Percentiles rank a stretch among this genome's conserved stretches.
These are phyloP conservation scores for Globodera ellingtonae DNA, from an alignment of 1,140 invertebrate genomes.

Conservation along the genomic window DNA sequence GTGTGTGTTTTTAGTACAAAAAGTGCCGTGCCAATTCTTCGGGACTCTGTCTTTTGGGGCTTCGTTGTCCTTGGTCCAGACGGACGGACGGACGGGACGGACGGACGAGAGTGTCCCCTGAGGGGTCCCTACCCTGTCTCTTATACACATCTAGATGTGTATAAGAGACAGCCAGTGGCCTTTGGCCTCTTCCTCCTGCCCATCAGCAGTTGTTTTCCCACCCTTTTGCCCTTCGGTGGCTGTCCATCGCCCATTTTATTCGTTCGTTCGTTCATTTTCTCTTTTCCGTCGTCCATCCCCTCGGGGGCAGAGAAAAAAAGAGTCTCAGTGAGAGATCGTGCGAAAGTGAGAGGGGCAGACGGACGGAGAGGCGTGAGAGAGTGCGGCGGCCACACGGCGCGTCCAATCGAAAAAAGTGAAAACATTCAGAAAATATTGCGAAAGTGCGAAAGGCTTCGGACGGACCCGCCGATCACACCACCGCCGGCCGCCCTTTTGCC, in stretches of 20 bases:
- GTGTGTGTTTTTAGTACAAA: neutral
- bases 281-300: neutral
- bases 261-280: neutral
- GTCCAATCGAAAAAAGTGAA: neutral
- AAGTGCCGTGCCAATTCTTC: neutral
- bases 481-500: no score
- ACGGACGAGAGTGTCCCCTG: neutral
- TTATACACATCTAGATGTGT: no score
- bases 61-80: neutral
- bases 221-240: neutral
- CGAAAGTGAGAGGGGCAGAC: neutral
- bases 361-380: neutral
- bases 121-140: neutral
- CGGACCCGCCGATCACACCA: neutral
- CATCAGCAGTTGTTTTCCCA: slow-evolving; percentile 2
- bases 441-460: slow-evolving; percentile 2
- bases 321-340: neutral
- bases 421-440: slow-evolving; percentile 3
- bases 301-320: neutral
- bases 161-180: no score
- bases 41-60: neutral
- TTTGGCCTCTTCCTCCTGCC: neutral
- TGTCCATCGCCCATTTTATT: neutral
- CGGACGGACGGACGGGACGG: neutral
- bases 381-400: neutral